These are phyloP conservation scores for Sphaerodactylus townsendi DNA, from an alignment of 2,113 vertebrate genomes.

Conservation along the genomic window DNA sequence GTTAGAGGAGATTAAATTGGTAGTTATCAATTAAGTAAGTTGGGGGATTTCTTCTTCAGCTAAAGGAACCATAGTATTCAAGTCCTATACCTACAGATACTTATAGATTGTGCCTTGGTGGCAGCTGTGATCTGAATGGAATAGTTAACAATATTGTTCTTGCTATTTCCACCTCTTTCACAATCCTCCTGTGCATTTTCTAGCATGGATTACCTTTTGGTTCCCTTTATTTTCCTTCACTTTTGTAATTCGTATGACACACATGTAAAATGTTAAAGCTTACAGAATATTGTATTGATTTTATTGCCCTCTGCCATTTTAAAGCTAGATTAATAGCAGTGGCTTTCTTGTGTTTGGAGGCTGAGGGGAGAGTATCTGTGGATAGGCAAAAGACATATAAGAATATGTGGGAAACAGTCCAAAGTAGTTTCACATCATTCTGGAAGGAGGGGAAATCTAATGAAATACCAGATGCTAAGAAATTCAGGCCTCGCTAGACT, in stretches of 20 bases:
- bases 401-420: not conserved
- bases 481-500: too few species aligned
- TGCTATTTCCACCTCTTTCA: not conserved
- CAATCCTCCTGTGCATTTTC: not conserved
- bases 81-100: not conserved
- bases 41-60: not conserved
- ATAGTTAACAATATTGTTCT: not conserved
- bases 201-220: not conserved
- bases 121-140: not conserved
- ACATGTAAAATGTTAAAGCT: not conserved
- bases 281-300: not conserved
- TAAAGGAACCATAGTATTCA: not conserved
- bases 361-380: not conserved
- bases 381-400: too few species aligned
- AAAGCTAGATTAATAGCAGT: not conserved
- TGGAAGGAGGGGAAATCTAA: not conserved
- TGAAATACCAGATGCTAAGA: not conserved
- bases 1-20: not conserved
- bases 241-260: not conserved
- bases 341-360: not conserved
- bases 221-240: not conserved
- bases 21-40: conserved; percentile 10
- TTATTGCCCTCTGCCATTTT: not conserved
- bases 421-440: not conserved
- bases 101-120: not conserved